Percentiles rank a stretch among this genome's conserved stretches.
phyloP scores from a whole-genome alignment of 2,888 invertebrate genomes.

The Drosophila birchii region DNA sequence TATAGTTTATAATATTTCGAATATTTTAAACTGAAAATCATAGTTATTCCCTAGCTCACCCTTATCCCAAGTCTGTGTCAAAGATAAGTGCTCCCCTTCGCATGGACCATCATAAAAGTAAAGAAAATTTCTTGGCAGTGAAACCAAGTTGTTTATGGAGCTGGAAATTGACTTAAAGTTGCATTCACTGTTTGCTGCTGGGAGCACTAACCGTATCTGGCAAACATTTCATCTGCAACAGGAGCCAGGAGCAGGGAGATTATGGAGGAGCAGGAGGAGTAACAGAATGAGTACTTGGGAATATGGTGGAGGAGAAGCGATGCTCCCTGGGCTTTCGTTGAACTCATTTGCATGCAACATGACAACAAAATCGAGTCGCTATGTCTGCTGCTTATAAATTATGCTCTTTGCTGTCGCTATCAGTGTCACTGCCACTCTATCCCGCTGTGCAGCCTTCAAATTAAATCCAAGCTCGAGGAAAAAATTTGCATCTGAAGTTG shows the following conservation, averaged over 20 bases:
- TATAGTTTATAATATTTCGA: background rate
- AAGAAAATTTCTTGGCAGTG: constrained; percentile 17
- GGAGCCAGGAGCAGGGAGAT: constrained; percentile 14
- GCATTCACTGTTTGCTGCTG: constrained; percentile 23
- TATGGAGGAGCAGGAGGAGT: background rate
- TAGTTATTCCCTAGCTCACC: background rate
- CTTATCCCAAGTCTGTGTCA: background rate
- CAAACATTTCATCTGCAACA: constrained; percentile 36
- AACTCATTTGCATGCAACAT: constrained; percentile 58
- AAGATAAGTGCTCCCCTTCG: background rate
- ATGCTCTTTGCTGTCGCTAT: constrained; percentile 52
- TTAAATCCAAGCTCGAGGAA: constrained; percentile 10
- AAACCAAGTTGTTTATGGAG: constrained; percentile 53
- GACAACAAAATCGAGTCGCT: constrained; percentile 39
- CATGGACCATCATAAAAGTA: background rate
- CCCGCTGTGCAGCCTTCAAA: constrained; percentile 17
- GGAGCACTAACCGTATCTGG: constrained; percentile 19
- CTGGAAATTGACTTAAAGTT: constrained; percentile 52
- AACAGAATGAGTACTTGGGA: background rate
- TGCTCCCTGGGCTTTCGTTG: constrained; percentile 24
- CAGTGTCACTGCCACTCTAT: constrained; percentile 4
- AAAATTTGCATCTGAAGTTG: constrained; percentile 30
- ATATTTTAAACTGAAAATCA: background rate
- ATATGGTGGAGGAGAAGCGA: background rate
- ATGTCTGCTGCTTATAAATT: constrained; percentile 47